Percentiles rank a stretch among this genome's conserved stretches.
Evolutionary conservation across 2,888 invertebrate species (phyloP).

Genomic region (Plutella xylostella): DNA sequence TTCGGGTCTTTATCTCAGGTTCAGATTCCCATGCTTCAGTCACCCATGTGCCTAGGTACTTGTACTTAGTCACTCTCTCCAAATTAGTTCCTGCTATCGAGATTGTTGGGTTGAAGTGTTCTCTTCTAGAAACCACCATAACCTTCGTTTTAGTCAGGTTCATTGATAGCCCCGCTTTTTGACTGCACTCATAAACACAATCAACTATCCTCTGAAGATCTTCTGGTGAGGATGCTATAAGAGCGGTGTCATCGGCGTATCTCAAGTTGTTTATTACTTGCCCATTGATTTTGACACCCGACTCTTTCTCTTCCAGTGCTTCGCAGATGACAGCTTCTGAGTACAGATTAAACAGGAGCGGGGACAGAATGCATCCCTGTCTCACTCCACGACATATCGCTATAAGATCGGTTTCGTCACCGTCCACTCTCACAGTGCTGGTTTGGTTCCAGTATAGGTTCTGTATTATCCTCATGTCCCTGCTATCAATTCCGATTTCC

Average conservation of each 20-base stretch:
- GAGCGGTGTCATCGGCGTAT: constrained; percentile 1
- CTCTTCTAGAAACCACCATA: background rate
- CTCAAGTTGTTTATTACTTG: background rate
- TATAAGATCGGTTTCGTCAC: background rate
- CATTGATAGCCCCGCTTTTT: background rate
- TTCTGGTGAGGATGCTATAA: background rate
- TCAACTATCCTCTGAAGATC: background rate
- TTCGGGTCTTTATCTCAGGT: background rate
- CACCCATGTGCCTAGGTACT: background rate
- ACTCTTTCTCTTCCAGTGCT: background rate
- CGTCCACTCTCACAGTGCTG: background rate
- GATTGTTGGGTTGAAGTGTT: background rate
- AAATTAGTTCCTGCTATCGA: background rate
- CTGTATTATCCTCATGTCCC: background rate
- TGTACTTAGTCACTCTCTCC: background rate
- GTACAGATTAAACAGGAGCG: background rate
- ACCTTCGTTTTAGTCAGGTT: background rate
- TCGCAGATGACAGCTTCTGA: background rate
- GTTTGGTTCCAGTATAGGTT: background rate
- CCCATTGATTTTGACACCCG: background rate
- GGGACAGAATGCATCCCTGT: constrained; percentile 1
- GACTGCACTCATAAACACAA: background rate
- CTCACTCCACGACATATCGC: background rate
- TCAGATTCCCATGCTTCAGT: background rate
- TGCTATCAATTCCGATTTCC: no score